phyloP scores from a whole-genome alignment of 2,797 vertebrate species.

The Cryptoblepharus egeriae region DNA sequence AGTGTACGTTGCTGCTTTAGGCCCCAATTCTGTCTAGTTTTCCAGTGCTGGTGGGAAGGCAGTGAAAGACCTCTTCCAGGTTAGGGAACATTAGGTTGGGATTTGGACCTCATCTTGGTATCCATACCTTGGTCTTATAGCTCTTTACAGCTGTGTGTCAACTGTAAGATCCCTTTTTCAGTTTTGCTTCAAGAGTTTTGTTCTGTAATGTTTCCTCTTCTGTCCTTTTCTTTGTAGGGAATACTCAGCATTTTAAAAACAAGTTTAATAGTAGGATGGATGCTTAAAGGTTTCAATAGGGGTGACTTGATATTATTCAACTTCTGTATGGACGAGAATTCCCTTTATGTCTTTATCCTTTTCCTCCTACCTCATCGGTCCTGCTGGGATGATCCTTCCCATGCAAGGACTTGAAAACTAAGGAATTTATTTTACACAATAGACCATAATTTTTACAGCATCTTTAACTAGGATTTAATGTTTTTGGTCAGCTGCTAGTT shows the following conservation, averaged over 20 bases:
- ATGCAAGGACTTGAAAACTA: neutral
- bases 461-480: neutral
- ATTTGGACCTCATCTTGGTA: no score
- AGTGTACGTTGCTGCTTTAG: neutral
- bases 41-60: no score
- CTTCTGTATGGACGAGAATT: neutral
- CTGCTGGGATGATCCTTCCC: neutral
- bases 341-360: neutral
- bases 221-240: slow-evolving; percentile 13
- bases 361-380: slow-evolving; percentile 16
- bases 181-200: slow-evolving; percentile 36
- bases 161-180: neutral
- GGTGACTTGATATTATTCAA: slow-evolving; percentile 9
- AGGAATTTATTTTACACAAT: slow-evolving; percentile 15
- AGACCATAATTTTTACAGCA: no score
- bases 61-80: no score
- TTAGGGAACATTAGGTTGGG: no score
- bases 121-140: neutral
- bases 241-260: neutral
- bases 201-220: neutral
- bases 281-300: slow-evolving; percentile 3
- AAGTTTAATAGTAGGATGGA: neutral
- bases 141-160: neutral
- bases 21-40: neutral
- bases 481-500: neutral